phyloP scores from a whole-genome alignment of 2,888 invertebrate genomes.

The Drosophila koepferae region DNA sequence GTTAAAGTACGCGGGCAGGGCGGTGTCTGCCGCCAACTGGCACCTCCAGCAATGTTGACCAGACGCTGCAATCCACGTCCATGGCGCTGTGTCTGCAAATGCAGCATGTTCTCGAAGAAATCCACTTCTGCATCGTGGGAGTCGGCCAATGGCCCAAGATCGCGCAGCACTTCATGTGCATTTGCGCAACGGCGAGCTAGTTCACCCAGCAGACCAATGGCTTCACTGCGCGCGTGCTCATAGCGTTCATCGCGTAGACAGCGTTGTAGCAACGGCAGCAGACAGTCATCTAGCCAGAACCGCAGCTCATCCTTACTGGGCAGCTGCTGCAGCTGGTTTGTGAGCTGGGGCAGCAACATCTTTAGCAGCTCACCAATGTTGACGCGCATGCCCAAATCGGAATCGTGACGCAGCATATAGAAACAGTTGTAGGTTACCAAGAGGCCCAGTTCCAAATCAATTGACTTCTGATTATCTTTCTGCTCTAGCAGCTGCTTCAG shows the following conservation, averaged over 20 bases:
- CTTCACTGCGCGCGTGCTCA: constrained; percentile 91
- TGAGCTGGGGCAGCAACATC: constrained; percentile 88
- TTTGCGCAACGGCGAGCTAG: constrained; percentile 90
- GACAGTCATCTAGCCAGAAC: constrained; percentile 90
- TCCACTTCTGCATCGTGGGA: constrained; percentile 92
- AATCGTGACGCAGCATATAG: constrained; percentile 91
- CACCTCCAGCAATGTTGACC: constrained; percentile 88
- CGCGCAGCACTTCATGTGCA: constrained; percentile 89
- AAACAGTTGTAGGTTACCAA: constrained; percentile 93
- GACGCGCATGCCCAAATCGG: constrained; percentile 93
- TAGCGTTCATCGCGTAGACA: constrained; percentile 89
- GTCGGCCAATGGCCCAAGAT: constrained; percentile 89
- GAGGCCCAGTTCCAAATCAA: constrained; percentile 89
- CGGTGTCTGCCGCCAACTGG: constrained; percentile 85
- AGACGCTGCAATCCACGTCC: constrained; percentile 93
- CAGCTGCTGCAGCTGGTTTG: constrained; percentile 83
- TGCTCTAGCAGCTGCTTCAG: constrained; percentile 87
- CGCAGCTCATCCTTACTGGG: constrained; percentile 86
- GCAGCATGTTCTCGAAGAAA: constrained; percentile 97
- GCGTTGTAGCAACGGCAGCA: constrained; percentile 90
- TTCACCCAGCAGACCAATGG: constrained; percentile 91
- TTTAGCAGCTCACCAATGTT: constrained; percentile 91
- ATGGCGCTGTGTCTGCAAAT: constrained; percentile 94
- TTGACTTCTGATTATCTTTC: constrained; percentile 80
- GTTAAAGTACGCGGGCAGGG: constrained; percentile 91